Evolutionary conservation across 2,113 vertebrate species (phyloP).

Genomic region (Cynoglossus semilaevis): DNA sequence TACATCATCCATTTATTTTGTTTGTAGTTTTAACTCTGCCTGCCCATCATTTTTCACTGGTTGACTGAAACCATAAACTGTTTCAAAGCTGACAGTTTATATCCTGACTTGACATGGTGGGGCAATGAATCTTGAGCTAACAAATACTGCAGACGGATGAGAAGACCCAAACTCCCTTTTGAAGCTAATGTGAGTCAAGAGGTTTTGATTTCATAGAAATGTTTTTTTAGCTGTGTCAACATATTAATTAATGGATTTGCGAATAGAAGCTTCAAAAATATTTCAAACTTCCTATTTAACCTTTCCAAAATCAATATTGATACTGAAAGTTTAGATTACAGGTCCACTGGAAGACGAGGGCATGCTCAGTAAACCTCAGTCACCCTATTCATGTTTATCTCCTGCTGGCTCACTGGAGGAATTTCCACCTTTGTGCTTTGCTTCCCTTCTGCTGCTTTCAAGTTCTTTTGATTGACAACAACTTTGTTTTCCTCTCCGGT

Average conservation of each 20-base stretch:
- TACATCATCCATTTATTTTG: conserved; percentile 45
- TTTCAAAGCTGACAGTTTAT: conserved; percentile 23
- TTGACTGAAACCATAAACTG: conserved; percentile 21
- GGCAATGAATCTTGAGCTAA: conserved; percentile 6
- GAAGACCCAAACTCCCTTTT: background rate
- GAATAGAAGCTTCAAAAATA: background rate
- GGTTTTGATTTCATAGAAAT: conserved; percentile 3
- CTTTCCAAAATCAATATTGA: conserved; percentile 18
- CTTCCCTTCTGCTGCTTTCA: conserved; percentile 43
- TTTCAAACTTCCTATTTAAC: conserved; percentile 9
- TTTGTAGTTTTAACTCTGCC: conserved; percentile 46
- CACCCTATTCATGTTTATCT: conserved; percentile 16
- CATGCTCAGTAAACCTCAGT: conserved; percentile 9
- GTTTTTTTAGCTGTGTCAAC: conserved; percentile 2
- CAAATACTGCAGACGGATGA: conserved; percentile 3
- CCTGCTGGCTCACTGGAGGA: conserved; percentile 15
- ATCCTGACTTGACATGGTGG: background rate
- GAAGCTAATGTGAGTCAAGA: conserved; percentile 15
- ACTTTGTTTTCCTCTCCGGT: conserved; percentile 50
- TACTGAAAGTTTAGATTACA: conserved; percentile 9
- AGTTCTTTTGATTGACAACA: conserved; percentile 49
- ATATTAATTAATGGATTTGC: conserved; percentile 1
- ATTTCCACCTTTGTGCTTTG: conserved; percentile 32
- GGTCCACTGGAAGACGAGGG: background rate
- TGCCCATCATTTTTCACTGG: no score